phyloP scores from a whole-genome alignment of 53 echinoderm and acorn worm species.

The Holothuria leucospilota region DNA sequence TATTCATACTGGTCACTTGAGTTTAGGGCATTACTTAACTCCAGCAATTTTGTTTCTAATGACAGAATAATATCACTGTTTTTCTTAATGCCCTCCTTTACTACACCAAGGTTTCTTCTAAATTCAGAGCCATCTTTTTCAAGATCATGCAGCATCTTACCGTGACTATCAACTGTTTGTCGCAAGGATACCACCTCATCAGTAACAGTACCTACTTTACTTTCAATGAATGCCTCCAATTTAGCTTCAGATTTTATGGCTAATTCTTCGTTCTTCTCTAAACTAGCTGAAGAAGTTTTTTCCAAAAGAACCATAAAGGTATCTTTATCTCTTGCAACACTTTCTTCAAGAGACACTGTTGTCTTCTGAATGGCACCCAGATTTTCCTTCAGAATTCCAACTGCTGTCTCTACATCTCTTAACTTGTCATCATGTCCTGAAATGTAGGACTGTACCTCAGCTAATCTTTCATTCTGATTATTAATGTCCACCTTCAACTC shows the following conservation, averaged over 20 bases:
- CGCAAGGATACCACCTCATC: neutral
- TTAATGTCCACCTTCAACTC: slow-evolving; percentile 3
- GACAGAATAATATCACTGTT: neutral
- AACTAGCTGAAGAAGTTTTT: slow-evolving; percentile 8
- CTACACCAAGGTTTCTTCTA: neutral
- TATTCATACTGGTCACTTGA: neutral
- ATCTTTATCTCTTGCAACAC: neutral
- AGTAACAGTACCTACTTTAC: no score
- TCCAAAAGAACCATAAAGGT: slow-evolving; percentile 4
- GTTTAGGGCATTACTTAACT: slow-evolving; percentile 6
- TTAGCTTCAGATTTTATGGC: neutral
- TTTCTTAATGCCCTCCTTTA: neutral
- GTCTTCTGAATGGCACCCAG: neutral
- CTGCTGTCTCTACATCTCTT: neutral
- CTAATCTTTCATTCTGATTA: neutral
- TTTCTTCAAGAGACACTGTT: neutral
- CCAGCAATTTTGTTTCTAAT: neutral
- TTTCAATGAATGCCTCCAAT: neutral
- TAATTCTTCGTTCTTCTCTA: neutral
- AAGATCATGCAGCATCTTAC: neutral
- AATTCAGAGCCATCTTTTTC: neutral
- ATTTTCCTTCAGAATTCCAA: neutral
- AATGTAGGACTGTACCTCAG: neutral
- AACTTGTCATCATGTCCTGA: neutral
- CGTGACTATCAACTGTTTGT: neutral